phyloP scores from a whole-genome alignment of 2,113 vertebrate genomes.

The Saccopteryx bilineata region DNA sequence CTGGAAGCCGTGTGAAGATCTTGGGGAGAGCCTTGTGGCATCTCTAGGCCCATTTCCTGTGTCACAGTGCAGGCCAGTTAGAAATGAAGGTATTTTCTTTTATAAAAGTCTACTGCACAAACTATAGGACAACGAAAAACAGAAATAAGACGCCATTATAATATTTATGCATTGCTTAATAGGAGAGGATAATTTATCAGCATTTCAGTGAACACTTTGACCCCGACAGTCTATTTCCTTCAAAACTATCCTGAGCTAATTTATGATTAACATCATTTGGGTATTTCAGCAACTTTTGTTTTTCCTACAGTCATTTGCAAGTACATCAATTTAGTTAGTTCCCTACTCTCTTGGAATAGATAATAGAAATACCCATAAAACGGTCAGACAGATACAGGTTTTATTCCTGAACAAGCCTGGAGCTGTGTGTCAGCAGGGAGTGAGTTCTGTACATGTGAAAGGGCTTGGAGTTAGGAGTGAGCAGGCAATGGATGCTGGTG shows the following conservation, averaged over 20 bases:
- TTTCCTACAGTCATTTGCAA: constrained; percentile 35
- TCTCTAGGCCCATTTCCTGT: background rate
- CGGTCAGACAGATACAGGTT: background rate
- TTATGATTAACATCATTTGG: background rate
- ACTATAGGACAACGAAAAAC: background rate
- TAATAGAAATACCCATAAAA: constrained; percentile 27
- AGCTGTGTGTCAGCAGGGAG: background rate
- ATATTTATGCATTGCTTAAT: constrained; percentile 8
- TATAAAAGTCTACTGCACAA: background rate
- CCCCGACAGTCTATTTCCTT: constrained; percentile 31
- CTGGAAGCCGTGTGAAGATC: background rate
- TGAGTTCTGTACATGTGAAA: constrained; percentile 38
- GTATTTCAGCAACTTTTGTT: constrained; percentile 37
- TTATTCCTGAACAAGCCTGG: background rate
- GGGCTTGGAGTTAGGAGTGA: background rate
- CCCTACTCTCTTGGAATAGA: background rate
- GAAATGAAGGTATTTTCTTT: constrained; percentile 14
- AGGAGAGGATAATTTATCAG: background rate
- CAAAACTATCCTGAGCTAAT: constrained; percentile 40
- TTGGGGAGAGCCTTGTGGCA: background rate
- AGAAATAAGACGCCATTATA: background rate
- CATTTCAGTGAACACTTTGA: background rate
- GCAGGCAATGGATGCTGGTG: background rate
- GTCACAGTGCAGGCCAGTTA: background rate
- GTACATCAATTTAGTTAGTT: constrained; percentile 20